Evolutionary conservation across 2,797 vertebrate genomes (phyloP).

Genomic region (Paedocypris micromegethes): DNA sequence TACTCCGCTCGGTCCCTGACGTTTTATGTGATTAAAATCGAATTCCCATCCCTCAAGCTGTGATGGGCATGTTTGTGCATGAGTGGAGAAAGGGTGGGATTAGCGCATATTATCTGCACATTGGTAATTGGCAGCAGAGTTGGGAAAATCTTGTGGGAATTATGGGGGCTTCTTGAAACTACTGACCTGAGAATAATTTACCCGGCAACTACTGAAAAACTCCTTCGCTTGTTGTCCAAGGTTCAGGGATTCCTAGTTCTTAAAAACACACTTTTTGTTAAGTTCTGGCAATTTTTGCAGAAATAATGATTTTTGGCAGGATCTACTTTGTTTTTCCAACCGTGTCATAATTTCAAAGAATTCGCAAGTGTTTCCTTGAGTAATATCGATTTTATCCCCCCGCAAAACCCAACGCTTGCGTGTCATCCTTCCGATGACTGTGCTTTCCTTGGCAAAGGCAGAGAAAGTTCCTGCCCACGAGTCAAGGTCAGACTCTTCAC

Average conservation of each 20-base stretch:
- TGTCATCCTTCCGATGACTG: background rate
- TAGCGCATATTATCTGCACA: slow-evolving; percentile 16
- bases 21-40: slow-evolving; percentile 10
- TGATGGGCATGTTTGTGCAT: slow-evolving; percentile 25
- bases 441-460: slow-evolving; percentile 13
- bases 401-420: background rate
- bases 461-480: slow-evolving; percentile 24
- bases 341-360: background rate
- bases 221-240: slow-evolving; percentile 23
- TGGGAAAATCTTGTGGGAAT: slow-evolving; percentile 23
- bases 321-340: too few relatives aligned
- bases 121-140: slow-evolving; percentile 26
- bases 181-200: slow-evolving; percentile 32
- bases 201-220: slow-evolving; percentile 28
- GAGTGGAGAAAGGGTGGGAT: slow-evolving; percentile 30
- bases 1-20: slow-evolving; percentile 7
- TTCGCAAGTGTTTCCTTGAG: background rate
- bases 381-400: too few relatives aligned
- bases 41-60: slow-evolving; percentile 22
- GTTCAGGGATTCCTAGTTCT: slow-evolving; percentile 30
- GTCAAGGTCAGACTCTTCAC: slow-evolving; percentile 28
- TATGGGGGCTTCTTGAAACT: slow-evolving; percentile 34
- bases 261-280: slow-evolving; percentile 27
- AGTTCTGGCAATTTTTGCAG: too few relatives aligned
- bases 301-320: too few relatives aligned